Base-by-base conservation (phyloP, 2,888 invertebrate genomes). In the Aquatica leii region DNA sequence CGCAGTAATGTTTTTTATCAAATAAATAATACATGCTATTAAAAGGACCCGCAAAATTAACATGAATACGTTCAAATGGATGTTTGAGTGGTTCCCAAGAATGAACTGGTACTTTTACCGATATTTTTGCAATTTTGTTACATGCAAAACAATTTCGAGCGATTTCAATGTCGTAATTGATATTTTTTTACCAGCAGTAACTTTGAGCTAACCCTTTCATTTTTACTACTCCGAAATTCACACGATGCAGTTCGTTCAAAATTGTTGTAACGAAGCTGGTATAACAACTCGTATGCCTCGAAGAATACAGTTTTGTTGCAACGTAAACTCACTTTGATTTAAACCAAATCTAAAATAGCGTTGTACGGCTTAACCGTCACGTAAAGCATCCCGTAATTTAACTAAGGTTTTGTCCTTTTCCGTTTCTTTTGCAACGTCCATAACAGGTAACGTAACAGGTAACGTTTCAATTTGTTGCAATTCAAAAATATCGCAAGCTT, bases 1-100 rank as follows among this genome's bases (percentile, higher is more conserved):
- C 9, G 31, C 31, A 6, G 31, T 31, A 9, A 9, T 31, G 9
- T 31, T 31, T 31, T 31, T 31, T 9, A 31, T 31, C 9, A n/a
- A n/a, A 31, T 31, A 9, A 31, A 31, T 6, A 31, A 4, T 9
- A 6, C 9, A 31, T 4, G 11, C 24, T 14, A 6, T 9, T 17
- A 15, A 53, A 53, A 14, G 53, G 40, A 14, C 53, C 53, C 1
- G 53, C 53, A 18, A 37, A 53, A 40, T 53, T 40, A 8, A 15
- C 20, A 5, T 37, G 53, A n/a, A n/a, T n/a, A n/a, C n/a, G n/a
- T n/a, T n/a, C n/a, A n/a, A n/a, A n/a, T n/a, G n/a, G n/a, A n/a
- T n/a, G n/a, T n/a, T n/a, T n/a, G n/a, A n/a, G n/a, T n/a, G n/a
- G n/a, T n/a, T n/a, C n/a, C n/a, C n/a, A n/a, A n/a, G n/a, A n/a